phyloP scores from a whole-genome alignment of 2,113 vertebrate species.

The Aptenodytes patagonicus region DNA sequence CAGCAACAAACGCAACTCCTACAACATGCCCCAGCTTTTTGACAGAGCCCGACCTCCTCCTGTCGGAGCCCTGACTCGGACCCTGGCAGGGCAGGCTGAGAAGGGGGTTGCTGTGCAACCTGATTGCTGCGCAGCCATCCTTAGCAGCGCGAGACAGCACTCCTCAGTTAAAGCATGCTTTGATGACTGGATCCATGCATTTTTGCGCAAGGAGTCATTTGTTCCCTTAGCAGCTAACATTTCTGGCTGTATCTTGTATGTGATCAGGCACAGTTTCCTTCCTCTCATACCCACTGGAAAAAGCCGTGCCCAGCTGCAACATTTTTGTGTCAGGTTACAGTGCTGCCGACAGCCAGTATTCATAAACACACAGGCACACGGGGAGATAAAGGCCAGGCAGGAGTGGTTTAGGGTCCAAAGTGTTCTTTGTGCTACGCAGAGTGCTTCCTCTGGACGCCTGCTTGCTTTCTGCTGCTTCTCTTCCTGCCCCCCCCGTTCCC shows the following conservation, averaged over 20 bases:
- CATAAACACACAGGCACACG: fast-evolving
- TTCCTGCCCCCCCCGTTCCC: background rate
- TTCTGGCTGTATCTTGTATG: background rate
- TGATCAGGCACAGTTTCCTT: conserved; percentile 5
- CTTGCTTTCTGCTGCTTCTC: background rate
- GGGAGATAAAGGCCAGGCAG: background rate
- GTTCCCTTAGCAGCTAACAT: conserved; percentile 41
- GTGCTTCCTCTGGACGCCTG: background rate
- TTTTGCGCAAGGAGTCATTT: conserved; percentile 2
- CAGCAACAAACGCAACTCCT: background rate
- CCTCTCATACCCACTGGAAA: conserved; percentile 6
- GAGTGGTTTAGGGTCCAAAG: background rate
- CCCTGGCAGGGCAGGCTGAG: background rate
- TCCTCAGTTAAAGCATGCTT: background rate
- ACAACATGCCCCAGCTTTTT: background rate
- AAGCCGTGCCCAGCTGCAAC: background rate
- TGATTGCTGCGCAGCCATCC: background rate
- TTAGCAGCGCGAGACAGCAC: background rate
- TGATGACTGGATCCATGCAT: conserved; percentile 9
- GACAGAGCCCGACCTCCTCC: background rate
- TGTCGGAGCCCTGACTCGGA: background rate
- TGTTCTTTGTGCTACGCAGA: background rate
- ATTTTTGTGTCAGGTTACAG: conserved; percentile 10
- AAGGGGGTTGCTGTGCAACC: conserved; percentile 28
- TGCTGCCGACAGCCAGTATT: fast-evolving